phyloP scores from a whole-genome alignment of 2,797 vertebrate species.

The Lophotriccus pileatus region DNA sequence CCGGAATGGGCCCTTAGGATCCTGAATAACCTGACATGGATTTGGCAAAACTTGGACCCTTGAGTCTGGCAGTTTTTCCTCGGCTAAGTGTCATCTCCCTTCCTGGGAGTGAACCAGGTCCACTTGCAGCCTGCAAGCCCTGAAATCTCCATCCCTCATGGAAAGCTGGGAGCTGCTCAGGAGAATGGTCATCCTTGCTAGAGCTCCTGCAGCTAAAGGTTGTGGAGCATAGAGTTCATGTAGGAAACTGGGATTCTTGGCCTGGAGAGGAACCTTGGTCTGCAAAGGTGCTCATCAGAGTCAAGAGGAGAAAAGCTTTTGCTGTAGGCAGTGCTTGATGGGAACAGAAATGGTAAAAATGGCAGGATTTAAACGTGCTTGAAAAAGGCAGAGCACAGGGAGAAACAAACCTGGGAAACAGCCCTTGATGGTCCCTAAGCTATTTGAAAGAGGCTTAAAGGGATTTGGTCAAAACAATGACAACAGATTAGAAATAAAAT shows the following conservation, averaged over 20 bases:
- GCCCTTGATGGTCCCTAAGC: conserved; percentile 24
- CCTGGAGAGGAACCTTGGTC: background rate
- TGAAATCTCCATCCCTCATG: background rate
- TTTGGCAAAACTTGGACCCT: background rate
- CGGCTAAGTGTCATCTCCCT: background rate
- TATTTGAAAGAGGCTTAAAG: conserved; percentile 66
- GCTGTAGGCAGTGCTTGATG: background rate
- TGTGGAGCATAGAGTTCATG: background rate
- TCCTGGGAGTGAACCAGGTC: background rate
- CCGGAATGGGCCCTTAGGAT: background rate
- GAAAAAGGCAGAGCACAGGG: conserved; percentile 38
- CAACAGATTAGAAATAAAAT: background rate
- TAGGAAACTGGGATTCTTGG: background rate
- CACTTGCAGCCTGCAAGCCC: background rate
- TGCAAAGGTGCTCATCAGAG: background rate
- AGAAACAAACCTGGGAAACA: conserved; percentile 54
- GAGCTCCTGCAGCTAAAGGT: background rate
- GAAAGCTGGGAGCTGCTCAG: background rate
- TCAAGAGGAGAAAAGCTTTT: accelerated
- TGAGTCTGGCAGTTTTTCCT: background rate
- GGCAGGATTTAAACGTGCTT: conserved; percentile 39
- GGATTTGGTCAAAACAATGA: conserved; percentile 50
- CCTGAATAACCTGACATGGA: accelerated
- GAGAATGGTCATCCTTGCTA: background rate
- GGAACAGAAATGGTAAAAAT: conserved; percentile 32